Evolutionary conservation across 1,140 invertebrate species (phyloP).

Genomic region (Liolophura sinensis): DNA sequence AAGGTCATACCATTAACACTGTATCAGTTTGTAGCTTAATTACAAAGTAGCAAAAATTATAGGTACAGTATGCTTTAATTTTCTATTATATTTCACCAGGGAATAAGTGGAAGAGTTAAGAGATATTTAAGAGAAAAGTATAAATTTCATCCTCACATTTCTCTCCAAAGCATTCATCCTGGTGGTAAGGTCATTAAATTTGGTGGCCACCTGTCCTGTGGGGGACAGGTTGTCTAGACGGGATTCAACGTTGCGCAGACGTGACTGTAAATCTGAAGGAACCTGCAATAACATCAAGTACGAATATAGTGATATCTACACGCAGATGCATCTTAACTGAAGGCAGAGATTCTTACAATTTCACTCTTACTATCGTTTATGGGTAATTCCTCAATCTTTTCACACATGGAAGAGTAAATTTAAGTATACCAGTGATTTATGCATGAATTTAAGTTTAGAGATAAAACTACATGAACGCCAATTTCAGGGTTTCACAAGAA

Average conservation of each 20-base stretch:
- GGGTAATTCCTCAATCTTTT: too few relatives aligned
- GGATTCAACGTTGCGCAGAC: conserved; percentile 19
- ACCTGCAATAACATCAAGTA: conserved; percentile 7
- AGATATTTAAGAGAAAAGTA: background rate
- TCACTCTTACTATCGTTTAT: too few relatives aligned
- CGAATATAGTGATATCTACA: background rate
- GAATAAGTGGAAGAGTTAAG: background rate
- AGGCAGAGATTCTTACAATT: too few relatives aligned
- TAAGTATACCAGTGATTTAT: too few relatives aligned
- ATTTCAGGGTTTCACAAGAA: too few relatives aligned
- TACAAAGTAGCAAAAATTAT: too few relatives aligned
- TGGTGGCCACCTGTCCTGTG: background rate
- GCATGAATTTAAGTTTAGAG: too few relatives aligned
- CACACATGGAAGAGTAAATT: too few relatives aligned
- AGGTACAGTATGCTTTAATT: too few relatives aligned
- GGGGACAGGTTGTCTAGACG: background rate
- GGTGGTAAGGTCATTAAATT: background rate
- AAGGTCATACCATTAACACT: too few relatives aligned
- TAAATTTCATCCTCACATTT: background rate
- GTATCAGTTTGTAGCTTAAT: too few relatives aligned
- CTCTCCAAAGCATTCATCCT: background rate
- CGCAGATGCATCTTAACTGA: background rate
- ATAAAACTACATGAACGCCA: too few relatives aligned
- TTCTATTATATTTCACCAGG: background rate
- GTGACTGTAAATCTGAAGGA: conserved; percentile 20